Evolutionary conservation across 1,140 invertebrate genomes (phyloP).

Genomic region (Aricia agestis): DNA sequence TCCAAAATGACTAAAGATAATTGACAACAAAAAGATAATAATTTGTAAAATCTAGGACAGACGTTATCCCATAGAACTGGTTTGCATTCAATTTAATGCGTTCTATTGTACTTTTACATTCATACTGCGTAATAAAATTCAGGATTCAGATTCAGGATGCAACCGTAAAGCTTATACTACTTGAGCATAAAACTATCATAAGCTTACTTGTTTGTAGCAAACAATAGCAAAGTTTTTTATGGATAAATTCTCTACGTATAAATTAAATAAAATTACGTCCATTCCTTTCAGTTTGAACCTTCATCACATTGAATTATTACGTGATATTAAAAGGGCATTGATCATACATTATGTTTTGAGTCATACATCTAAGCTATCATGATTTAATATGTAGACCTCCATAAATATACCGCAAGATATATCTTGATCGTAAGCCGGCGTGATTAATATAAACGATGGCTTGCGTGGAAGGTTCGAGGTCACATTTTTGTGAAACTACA

Average conservation of each 20-base stretch:
- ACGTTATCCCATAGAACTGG: neutral
- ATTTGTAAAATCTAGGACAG: neutral
- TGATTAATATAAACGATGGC: neutral
- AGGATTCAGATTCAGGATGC: neutral
- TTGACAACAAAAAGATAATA: neutral
- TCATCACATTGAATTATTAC: neutral
- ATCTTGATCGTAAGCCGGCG: neutral
- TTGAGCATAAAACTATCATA: neutral
- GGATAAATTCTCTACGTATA: neutral
- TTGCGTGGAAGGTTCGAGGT: neutral
- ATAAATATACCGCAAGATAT: neutral
- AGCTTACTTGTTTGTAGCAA: neutral
- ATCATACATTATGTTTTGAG: neutral
- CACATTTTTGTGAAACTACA: constrained; percentile 7
- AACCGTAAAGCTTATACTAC: neutral
- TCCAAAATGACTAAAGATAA: too few species aligned
- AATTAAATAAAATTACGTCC: neutral
- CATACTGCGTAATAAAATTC: neutral
- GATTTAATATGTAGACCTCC: too few species aligned
- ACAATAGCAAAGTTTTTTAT: neutral
- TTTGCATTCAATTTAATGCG: neutral
- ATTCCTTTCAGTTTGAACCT: neutral
- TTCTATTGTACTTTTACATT: too few species aligned
- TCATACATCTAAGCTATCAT: neutral
- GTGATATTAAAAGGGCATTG: constrained; percentile 1